Base-by-base conservation (phyloP, 2,888 invertebrate genomes). In the Agriopis leucophaearia region DNA sequence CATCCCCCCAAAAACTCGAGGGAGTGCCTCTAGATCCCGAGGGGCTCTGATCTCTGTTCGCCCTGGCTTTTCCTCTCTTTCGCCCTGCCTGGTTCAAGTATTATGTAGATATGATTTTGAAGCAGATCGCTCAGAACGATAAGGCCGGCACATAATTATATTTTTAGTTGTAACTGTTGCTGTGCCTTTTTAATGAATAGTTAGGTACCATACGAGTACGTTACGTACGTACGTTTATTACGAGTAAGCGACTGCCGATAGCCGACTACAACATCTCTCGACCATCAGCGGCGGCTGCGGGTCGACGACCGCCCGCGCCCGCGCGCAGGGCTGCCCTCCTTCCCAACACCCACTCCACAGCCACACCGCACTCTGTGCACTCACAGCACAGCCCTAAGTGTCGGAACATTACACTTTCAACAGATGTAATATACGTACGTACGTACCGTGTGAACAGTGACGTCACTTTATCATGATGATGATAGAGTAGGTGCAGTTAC, bases 251-350 rank as follows among this genome's bases (percentile, higher is more conserved):
- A 27, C 3, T 27, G 5, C 27, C 27, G 27, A 27, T n/a, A n/a
- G n/a, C n/a, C n/a, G n/a, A n/a, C n/a, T n/a, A n/a, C n/a, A n/a
- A n/a, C n/a, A n/a, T n/a, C n/a, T n/a, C n/a, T n/a, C n/a, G n/a
- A n/a, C n/a, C n/a, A 27, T 8, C 48, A 7, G 48, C 27, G 27
- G 27, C 27, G 27, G 27, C 27, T 27, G n/a, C 27, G 51, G 51
- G 57, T 56, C 61, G 56, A 36, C 57, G 66, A 27, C 51, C 61
- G 9, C 16, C 16, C 47, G 9, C 47, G 47, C 47, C 45, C n/a
- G n/a, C n/a, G 45, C 36, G 12, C 36, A 50, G 50, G 50, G 51
- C 36, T 35, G 54, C 15, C 65, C 36, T 27, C 3, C 48, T 6
- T 1, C 16, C 3, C 47, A 7, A 1, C 13, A 15, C 45, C 45